These are phyloP conservation scores for Liolophura sinensis DNA, from an alignment of 1,140 invertebrate species.

Conservation along the genomic window DNA sequence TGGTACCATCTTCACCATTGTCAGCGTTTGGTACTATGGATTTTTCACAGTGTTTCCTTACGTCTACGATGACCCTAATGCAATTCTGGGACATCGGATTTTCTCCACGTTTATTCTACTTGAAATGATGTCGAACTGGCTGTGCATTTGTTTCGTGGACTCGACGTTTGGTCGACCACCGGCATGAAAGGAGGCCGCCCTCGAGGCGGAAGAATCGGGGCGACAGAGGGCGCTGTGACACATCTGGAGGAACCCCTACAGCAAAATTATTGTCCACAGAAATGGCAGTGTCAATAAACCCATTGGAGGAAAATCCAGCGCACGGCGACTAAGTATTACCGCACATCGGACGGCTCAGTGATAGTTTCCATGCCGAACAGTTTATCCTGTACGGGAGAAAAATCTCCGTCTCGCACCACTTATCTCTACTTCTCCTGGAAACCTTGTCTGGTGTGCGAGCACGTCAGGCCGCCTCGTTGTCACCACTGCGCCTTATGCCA, in stretches of 20 bases:
- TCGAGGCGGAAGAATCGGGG: conserved; percentile 21
- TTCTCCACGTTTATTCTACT: conserved; percentile 15
- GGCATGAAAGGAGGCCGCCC: background rate
- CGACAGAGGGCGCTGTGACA: conserved; percentile 3
- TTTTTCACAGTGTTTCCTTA: too few relatives aligned
- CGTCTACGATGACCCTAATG: too few relatives aligned
- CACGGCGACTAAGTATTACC: background rate
- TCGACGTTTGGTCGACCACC: background rate
- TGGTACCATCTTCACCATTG: too few relatives aligned
- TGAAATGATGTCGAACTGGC: conserved; percentile 30
- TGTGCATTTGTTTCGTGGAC: conserved; percentile 32
- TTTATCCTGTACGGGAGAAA: conserved; percentile 8
- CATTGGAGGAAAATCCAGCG: conserved; percentile 4
- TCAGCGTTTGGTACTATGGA: too few relatives aligned
- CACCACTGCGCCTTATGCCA: conserved; percentile 41
- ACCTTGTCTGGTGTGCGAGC: conserved; percentile 29
- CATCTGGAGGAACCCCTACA: background rate
- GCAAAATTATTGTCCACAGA: background rate
- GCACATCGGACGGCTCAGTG: conserved; percentile 15
- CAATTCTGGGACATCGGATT: too few relatives aligned
- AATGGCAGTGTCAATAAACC: background rate
- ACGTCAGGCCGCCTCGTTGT: conserved; percentile 33
- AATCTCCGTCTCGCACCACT: conserved; percentile 2
- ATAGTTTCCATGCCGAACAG: conserved; percentile 16
- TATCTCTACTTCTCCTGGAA: conserved; percentile 41